Base-by-base conservation (phyloP, 2,113 vertebrate species). In the Etia nguti region DNA sequence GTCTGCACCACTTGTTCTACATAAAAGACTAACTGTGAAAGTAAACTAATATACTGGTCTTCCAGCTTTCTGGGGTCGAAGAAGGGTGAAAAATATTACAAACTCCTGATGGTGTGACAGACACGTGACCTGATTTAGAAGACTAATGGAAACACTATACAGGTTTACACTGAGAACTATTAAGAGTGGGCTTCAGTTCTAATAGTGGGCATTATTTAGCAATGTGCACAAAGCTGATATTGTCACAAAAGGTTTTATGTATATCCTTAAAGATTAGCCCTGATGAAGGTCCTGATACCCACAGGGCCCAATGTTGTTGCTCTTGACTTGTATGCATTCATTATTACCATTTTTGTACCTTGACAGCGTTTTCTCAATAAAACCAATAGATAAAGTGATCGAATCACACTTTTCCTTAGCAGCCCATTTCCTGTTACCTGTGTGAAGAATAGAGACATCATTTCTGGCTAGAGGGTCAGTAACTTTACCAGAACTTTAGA, bases 161-260 rank as follows among this genome's bases (percentile, higher is more conserved):
- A 43, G 22, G n/a, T 43, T 43, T 70, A 43, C 38, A 70, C 0
- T 2, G 3, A 43, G 65, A 43, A 0, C 8, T 73, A 15, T 22
- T 26, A 3, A 43, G n/a, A 70, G 36, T 43, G 36, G 65, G 38
- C 38, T 70, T 24, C 8, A 43, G n/a, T 43, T 15, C n/a, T 70
- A 24, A 70, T 24, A 70, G 8, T 43, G n/a, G 65, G 5, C 38
- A 43, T 70, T 43, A 6, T 43, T 24, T 70, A 70, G 38, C 12
- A 70, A 15, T 4, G 36, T 70, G n/a, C 65, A 70, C 36, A 68
- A 68, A 38, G 20, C 34, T 4, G 1, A 38, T 41, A 68, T 41
- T 68, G 20, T 68, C 20, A 41, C 20, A 6, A 34, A 2, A 20
- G 29, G 16, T 62, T 62, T 11, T 6, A 62, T 62, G 9, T 62